phyloP scores from a whole-genome alignment of 2,113 vertebrate genomes.

The Prionailurus viverrinus region DNA sequence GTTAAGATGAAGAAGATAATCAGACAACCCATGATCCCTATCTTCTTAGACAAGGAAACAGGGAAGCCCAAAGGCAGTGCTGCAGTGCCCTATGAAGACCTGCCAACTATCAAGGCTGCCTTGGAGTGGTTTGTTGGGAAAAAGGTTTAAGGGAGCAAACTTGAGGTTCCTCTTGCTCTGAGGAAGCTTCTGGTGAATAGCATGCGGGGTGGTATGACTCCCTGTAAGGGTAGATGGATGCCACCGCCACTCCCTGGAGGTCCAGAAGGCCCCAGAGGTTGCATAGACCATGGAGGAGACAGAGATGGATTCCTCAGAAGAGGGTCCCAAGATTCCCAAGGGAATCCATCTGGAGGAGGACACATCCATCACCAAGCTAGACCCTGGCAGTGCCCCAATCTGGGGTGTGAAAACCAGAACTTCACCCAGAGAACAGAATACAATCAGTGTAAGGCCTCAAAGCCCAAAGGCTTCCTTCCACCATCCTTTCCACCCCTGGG shows the following conservation, averaged over 20 bases:
- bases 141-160: slow-evolving; percentile 91
- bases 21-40: background rate
- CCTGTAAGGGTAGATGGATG: slow-evolving; percentile 89
- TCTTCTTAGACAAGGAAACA: background rate
- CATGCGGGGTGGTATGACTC: slow-evolving; percentile 89
- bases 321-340: slow-evolving; percentile 89
- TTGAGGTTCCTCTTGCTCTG: slow-evolving; percentile 90
- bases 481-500: slow-evolving; percentile 94
- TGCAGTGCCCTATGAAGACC: background rate
- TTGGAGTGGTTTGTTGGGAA: slow-evolving; percentile 95
- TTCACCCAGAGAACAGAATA: slow-evolving; percentile 98
- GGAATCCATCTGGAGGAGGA: slow-evolving; percentile 90
- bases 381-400: slow-evolving; percentile 95
- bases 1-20: slow-evolving; percentile 90
- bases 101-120: slow-evolving; percentile 77
- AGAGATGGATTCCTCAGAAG: slow-evolving; percentile 90
- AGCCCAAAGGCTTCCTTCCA: slow-evolving; percentile 82
- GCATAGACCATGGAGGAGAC: slow-evolving; percentile 90
- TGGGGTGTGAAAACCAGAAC: slow-evolving; percentile 97
- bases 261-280: slow-evolving; percentile 63
- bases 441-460: slow-evolving; percentile 97
- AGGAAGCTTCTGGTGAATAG: slow-evolving; percentile 92
- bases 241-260: slow-evolving; percentile 88
- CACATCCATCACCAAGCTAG: slow-evolving; percentile 94
- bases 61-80: background rate